Conservation (phyloP, 2,113 vertebrate species). For the Xenopus borealis region DNA sequence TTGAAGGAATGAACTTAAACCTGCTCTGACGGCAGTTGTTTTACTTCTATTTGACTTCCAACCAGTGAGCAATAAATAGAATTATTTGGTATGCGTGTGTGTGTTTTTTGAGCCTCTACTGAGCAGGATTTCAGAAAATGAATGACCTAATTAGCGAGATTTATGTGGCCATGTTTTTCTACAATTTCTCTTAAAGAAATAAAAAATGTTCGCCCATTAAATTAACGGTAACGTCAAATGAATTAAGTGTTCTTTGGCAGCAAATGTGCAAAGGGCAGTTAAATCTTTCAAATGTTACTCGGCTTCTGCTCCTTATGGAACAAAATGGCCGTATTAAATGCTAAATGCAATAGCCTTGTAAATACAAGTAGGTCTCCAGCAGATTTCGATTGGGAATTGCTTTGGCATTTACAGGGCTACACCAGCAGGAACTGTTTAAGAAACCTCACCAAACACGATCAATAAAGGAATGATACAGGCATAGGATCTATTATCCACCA, state of each 20-base stretch:
- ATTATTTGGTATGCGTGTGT: background rate
- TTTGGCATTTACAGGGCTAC: too few species aligned
- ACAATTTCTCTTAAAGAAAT: background rate
- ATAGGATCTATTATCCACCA: too few species aligned
- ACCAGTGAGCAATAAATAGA: slow-evolving; percentile 8
- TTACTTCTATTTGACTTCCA: slow-evolving; percentile 15
- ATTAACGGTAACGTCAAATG: background rate
- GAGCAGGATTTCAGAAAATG: slow-evolving; percentile 1
- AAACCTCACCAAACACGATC: too few species aligned
- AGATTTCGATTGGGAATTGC: too few species aligned
- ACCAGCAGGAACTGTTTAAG: too few species aligned
- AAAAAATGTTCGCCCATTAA: background rate
- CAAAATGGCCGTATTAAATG: background rate
- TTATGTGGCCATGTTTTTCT: background rate
- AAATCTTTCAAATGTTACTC: background rate
- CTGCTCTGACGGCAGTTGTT: background rate
- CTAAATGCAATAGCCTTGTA: too few species aligned
- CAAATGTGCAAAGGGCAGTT: background rate
- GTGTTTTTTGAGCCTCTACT: background rate
- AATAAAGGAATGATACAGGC: too few species aligned
- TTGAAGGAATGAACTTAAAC: background rate
- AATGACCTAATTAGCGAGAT: slow-evolving; percentile 7
- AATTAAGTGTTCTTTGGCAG: background rate
- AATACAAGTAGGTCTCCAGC: too few species aligned
- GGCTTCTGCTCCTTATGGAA: background rate